Evolutionary conservation across 2,888 invertebrate genomes (phyloP).

Genomic region (Spisula solida): DNA sequence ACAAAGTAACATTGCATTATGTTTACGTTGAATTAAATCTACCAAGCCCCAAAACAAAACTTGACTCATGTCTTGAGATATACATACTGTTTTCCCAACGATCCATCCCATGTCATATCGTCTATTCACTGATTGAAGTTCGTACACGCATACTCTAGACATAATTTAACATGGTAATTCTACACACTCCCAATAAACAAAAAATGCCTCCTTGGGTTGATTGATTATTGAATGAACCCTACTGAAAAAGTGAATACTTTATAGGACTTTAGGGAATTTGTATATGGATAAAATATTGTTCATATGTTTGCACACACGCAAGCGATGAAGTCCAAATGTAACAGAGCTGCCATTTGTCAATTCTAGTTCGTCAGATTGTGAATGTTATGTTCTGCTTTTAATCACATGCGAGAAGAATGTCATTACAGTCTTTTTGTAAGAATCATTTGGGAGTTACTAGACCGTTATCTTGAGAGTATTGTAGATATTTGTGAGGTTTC

Average conservation of each 20-base stretch:
- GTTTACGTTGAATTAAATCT: too few species aligned
- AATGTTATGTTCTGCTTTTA: constrained; percentile 26
- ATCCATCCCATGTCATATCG: too few species aligned
- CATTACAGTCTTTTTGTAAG: constrained; percentile 32
- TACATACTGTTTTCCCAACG: too few species aligned
- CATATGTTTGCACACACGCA: constrained; percentile 16
- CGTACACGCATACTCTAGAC: too few species aligned
- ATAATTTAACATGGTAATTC: too few species aligned
- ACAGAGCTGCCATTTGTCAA: constrained; percentile 28
- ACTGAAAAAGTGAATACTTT: constrained; percentile 19
- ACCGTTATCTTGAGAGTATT: background rate
- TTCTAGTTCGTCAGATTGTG: constrained; percentile 27
- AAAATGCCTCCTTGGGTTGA: background rate
- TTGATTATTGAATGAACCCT: background rate
- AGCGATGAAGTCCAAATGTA: background rate
- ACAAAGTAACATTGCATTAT: too few species aligned
- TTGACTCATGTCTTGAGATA: too few species aligned
- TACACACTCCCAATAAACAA: background rate
- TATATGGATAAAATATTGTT: constrained; percentile 23
- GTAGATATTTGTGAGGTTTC: background rate
- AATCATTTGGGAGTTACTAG: constrained; percentile 27
- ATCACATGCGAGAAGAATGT: constrained; percentile 38
- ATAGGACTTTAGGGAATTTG: background rate
- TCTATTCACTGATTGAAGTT: too few species aligned
- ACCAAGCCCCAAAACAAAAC: too few species aligned